Evolutionary conservation across 2,113 vertebrate species (phyloP), one percentile per base, ranked within the genome.

Genomic region (Lepisosteus osseus): DNA sequence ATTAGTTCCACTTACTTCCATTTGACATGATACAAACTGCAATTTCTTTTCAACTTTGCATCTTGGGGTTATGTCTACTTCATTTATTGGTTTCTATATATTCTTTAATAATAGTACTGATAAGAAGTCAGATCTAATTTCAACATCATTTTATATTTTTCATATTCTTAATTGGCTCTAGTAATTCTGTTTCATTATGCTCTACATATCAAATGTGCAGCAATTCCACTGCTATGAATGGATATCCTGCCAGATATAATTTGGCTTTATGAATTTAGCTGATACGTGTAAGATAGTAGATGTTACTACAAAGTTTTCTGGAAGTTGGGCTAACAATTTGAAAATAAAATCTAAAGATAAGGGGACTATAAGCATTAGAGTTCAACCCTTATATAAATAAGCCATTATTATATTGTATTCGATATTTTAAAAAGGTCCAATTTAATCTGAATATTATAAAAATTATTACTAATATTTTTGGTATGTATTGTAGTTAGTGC

Each of bases 81-180:
- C 15, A 63, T 61, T 68, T 61, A 62, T 17, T 42, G 54, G 54
- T 63, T 74, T 54, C 69, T 71, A 56, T 43, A 42, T 14, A 51
- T n/a, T 64, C 45, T 71, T 62, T 43, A 56, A 42, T 65, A 44
- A 55, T 45, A n/a, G 29, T 9, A 42, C 15, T 17, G 54, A 68
- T 54, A 56, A 9, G 8, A 40, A 41, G 17, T 56, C 17, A 42
- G 14, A 41, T 54, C 9, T 54, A 54, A 65, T 70, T 61, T 70
- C 40, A 67, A 54, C 54, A 61, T 40, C 55, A 13, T 63, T 68
- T 62, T 45, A 42, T 15, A 40, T 15, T 47, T 61, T 40, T 3
- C 12, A 61, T 42, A 44, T n/a, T 42, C 57, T 61, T 61, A 61
- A 68, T 41, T 62, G 65, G 72, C 57, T 15, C 54, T 7, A 43